phyloP scores from a whole-genome alignment of 2,113 vertebrate genomes.

The Bubalus kerabau region DNA sequence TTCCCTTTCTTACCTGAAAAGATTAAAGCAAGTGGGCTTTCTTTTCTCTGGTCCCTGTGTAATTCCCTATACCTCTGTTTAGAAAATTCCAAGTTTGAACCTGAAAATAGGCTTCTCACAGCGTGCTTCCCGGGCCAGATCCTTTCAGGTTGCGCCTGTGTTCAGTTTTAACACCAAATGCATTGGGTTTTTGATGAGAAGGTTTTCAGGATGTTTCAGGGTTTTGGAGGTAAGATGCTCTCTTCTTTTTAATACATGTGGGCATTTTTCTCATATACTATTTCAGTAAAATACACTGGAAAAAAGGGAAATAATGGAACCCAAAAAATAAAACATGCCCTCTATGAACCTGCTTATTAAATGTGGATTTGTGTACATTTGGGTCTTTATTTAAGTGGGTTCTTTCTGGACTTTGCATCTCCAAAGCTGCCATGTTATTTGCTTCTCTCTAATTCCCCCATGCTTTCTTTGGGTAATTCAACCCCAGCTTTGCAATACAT shows the following conservation, averaged over 20 bases:
- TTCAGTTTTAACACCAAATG: neutral
- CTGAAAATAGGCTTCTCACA: neutral
- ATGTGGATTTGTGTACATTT: too few relatives aligned
- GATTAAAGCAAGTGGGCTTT: neutral
- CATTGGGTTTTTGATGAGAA: neutral
- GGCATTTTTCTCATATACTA: neutral
- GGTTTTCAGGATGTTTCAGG: neutral
- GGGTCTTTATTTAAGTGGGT: neutral
- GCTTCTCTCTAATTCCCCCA: fast-evolving
- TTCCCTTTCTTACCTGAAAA: neutral
- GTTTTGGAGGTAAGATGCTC: neutral
- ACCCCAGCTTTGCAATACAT: neutral
- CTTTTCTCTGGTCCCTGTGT: neutral
- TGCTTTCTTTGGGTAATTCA: neutral
- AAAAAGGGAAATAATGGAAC: neutral
- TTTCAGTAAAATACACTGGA: neutral
- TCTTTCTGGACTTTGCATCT: neutral
- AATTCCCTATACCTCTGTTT: too few relatives aligned
- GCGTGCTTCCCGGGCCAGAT: fast-evolving
- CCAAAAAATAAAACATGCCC: neutral
- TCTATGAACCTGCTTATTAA: neutral
- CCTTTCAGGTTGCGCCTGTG: neutral
- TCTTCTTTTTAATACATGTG: neutral
- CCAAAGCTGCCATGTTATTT: neutral
- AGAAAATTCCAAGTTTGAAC: neutral